A percentile compares a stretch with the other conserved stretches of the same genome.
Conservation (phyloP, 30 jellyfish, hydroid and myxozoan genomes). For the Hydractinia echinata region DNA sequence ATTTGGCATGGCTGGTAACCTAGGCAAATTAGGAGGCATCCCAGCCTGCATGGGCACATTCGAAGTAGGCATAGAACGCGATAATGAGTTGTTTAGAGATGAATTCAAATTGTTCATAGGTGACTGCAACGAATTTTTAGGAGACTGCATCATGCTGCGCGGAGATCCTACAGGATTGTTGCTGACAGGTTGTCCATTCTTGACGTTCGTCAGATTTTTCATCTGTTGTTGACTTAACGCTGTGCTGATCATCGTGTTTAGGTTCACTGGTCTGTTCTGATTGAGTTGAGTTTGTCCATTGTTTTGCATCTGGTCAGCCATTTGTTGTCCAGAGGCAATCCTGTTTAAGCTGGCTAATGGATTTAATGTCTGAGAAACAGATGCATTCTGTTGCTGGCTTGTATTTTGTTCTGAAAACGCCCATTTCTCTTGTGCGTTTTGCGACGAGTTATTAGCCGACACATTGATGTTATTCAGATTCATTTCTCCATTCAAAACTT, state of each 20-base stretch:
- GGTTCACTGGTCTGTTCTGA: slow-evolving; percentile 5
- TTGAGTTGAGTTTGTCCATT: not conserved
- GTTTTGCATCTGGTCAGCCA: not conserved
- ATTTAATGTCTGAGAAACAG: slow-evolving; percentile 7
- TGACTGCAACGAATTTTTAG: slow-evolving; percentile 9
- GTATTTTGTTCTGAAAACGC: not conserved
- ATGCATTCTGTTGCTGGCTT: not conserved
- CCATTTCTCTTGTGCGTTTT: slow-evolving; percentile 12
- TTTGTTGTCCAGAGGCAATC: not conserved
- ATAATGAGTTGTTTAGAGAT: not conserved
- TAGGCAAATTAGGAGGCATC: slow-evolving; percentile 19
- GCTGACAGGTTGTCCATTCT: not conserved
- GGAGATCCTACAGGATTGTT: slow-evolving; percentile 15
- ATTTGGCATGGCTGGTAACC: slow-evolving; percentile 12
- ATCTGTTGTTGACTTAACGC: not conserved
- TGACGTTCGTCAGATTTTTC: not conserved
- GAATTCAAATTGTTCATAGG: slow-evolving; percentile 1
- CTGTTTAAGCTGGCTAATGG: not conserved
- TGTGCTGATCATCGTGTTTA: not conserved
- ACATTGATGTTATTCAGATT: not conserved
- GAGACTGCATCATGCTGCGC: slow-evolving; percentile 12
- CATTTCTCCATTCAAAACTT: slow-evolving; percentile 1
- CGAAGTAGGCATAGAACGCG: slow-evolving; percentile 8
- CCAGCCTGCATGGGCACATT: not conserved
- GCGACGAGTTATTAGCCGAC: not conserved